phyloP scores from a whole-genome alignment of 2,888 invertebrate species.

The Lacanobia oleracea region DNA sequence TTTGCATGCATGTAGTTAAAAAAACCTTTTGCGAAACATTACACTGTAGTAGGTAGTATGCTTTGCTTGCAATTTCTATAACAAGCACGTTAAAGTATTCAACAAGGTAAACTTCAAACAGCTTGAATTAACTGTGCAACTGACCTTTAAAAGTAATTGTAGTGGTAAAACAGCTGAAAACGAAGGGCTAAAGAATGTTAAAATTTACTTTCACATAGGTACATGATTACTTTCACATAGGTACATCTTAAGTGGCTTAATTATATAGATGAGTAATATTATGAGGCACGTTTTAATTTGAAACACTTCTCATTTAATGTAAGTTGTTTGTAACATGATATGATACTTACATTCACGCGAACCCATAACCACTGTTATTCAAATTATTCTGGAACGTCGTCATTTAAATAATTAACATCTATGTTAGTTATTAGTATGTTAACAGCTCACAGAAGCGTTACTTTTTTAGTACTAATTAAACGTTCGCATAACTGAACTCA shows the following conservation, averaged over 20 bases:
- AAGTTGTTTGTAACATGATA: slow-evolving; percentile 53
- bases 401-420: slow-evolving; percentile 39
- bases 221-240: too few species aligned
- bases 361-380: slow-evolving; percentile 26
- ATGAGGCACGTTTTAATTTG: slow-evolving; percentile 30
- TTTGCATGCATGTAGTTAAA: too few species aligned
- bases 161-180: slow-evolving; percentile 20
- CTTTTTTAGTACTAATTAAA: slow-evolving; percentile 15
- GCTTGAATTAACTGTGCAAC: slow-evolving; percentile 6
- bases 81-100: slow-evolving; percentile 25
- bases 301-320: slow-evolving; percentile 46
- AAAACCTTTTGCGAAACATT: not conserved
- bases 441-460: slow-evolving; percentile 7
- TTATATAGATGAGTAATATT: slow-evolving; percentile 8
- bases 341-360: slow-evolving; percentile 63
- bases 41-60: slow-evolving; percentile 12
- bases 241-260: slow-evolving; percentile 29
- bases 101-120: slow-evolving; percentile 17
- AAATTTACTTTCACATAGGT: not conserved
- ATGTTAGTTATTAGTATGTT: slow-evolving; percentile 14
- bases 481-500: not conserved
- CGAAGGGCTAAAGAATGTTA: not conserved
- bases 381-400: slow-evolving; percentile 42
- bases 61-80: slow-evolving; percentile 23
- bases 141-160: slow-evolving; percentile 35